phyloP scores from a whole-genome alignment of 2,797 vertebrate species.

The Schizopygopsis pylzovi region DNA sequence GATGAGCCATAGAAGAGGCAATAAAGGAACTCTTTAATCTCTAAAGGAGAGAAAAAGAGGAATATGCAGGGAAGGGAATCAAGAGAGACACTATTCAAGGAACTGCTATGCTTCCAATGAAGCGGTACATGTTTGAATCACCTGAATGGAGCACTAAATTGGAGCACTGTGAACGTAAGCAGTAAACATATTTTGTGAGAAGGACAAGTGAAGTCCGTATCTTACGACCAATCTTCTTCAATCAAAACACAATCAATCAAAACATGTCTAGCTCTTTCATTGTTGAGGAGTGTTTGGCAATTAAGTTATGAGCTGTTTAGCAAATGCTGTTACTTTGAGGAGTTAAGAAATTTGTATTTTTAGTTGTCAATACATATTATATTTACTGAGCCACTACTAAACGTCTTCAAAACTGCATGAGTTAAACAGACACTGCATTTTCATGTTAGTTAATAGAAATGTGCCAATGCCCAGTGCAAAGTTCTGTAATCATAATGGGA shows the following conservation, averaged over 20 bases:
- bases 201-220: slow-evolving; percentile 23
- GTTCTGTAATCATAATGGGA: not conserved
- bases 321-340: slow-evolving; percentile 2
- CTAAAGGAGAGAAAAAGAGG: slow-evolving; percentile 33
- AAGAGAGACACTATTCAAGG: slow-evolving; percentile 27
- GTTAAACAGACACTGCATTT: slow-evolving; percentile 1
- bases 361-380: slow-evolving; percentile 20
- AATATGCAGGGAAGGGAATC: slow-evolving; percentile 31
- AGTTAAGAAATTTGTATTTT: slow-evolving; percentile 11
- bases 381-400: not conserved
- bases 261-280: slow-evolving; percentile 12
- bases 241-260: slow-evolving; percentile 34
- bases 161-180: slow-evolving; percentile 30
- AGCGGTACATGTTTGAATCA: slow-evolving; percentile 39
- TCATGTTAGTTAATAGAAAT: not conserved
- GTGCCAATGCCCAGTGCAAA: not conserved
- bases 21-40: slow-evolving; percentile 63
- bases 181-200: slow-evolving; percentile 31
- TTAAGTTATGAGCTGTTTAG: slow-evolving; percentile 23
- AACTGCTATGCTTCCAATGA: not conserved
- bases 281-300: not conserved
- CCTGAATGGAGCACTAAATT: slow-evolving; percentile 50
- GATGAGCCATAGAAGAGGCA: slow-evolving; percentile 60
- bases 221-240: slow-evolving; percentile 20
- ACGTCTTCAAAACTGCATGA: not conserved